Base-by-base conservation (phyloP, 2,797 vertebrate species). In the Microctenopoma steveboyesi region DNA sequence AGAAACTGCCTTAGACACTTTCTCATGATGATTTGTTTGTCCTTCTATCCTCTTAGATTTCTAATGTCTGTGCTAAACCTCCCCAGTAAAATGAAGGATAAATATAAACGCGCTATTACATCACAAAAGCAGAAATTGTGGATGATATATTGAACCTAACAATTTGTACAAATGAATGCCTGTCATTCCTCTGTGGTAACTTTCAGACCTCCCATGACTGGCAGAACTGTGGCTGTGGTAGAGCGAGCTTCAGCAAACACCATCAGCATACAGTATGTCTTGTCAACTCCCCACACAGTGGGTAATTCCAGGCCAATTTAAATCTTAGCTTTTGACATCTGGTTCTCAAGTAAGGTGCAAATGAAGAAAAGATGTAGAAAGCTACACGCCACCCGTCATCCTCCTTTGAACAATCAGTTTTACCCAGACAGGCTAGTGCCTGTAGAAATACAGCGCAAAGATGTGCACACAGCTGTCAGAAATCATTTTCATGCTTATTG, bases 151-250 rank as follows among this genome's bases (percentile, higher is more conserved):
- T 46, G 50, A 78, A 65, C 71, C 70, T 70, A 27, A 69, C 49
- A 75, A 87, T 83, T 81, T 85, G 69, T 57, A 37, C 51, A 72
- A 76, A 64, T 12, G 22, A 63, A 18, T 70, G 80, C 65, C 60
- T 61, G 52, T 76, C 69, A 47, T 51, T 73, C 22, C 55, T 61
- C 53, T 75, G 66, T 18, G 79, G 79, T 71, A 48, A 62, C 55
- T 75, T 35, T 56, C 35, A 81, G 82, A 76, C 78, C 74, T 79
- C 78, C 66, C 50, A 50, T 69, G 65, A 79, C 59, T 79, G 80
- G 75, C 78, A 81, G 59, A 69, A 83, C 28, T 67, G 64, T 64
- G 5, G 45, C 66, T 83, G 82, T 50, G 80, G 84, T 71, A 14
- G 45, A 63, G 57, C 53, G 11, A 16, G 33, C 81, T 76, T 55